These are phyloP conservation scores for Calycopis cecrops DNA, from an alignment of 1,140 invertebrate genomes.

Conservation along the genomic window DNA sequence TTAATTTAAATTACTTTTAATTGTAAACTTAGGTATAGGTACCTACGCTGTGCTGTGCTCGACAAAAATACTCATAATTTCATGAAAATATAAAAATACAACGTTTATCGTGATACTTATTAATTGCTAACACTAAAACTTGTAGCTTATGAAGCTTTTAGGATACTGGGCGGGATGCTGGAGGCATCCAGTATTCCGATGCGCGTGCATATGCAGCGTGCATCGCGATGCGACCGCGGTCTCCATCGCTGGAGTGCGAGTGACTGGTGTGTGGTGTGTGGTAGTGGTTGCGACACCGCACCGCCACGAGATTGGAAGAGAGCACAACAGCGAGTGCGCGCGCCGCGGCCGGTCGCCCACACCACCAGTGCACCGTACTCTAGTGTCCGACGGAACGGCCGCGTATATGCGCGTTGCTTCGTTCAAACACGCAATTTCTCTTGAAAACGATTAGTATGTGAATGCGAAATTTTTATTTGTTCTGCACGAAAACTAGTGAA, in stretches of 20 bases:
- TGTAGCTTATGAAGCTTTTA: too few species aligned
- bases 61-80: too few species aligned
- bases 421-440: constrained; percentile 56
- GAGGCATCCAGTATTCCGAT: constrained; percentile 15
- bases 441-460: constrained; percentile 67
- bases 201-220: constrained; percentile 32
- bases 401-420: constrained; percentile 46
- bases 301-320: constrained; percentile 29
- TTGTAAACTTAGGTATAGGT: too few species aligned
- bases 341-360: constrained; percentile 59
- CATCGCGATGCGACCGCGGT: constrained; percentile 51
- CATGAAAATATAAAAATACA: too few species aligned
- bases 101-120: too few species aligned
- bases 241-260: constrained; percentile 32
- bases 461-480: constrained; percentile 60
- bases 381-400: constrained; percentile 49
- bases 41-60: too few species aligned
- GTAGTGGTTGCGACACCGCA: constrained; percentile 35
- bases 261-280: constrained; percentile 25
- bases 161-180: constrained; percentile 4
- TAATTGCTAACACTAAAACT: too few species aligned
- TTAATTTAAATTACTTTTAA: too few species aligned
- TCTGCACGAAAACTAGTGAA: constrained; percentile 63
- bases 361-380: constrained; percentile 38
- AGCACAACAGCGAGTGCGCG: constrained; percentile 68